phyloP scores from a whole-genome alignment of 1,140 invertebrate genomes.

The Tetranychus cinnabarinus region DNA sequence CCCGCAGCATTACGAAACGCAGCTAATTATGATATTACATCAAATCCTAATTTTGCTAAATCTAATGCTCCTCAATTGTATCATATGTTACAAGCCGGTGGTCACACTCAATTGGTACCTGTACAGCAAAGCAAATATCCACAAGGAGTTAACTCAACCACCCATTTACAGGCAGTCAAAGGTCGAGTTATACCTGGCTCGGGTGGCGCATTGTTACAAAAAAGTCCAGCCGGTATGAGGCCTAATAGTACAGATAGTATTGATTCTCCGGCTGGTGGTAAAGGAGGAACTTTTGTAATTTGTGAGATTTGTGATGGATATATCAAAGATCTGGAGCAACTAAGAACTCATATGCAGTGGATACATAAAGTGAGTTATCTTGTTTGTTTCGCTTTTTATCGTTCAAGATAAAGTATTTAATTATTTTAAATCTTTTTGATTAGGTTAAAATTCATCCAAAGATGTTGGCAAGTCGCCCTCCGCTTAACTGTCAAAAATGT shows the following conservation, averaged over 20 bases:
- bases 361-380: slow-evolving; percentile 42
- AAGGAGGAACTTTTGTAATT: slow-evolving; percentile 40
- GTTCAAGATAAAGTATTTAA: not conserved
- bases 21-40: not conserved
- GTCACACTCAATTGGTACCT: slow-evolving; percentile 1
- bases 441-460: slow-evolving; percentile 75
- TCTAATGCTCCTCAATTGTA: slow-evolving; percentile 4
- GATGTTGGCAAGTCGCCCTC: slow-evolving; percentile 80
- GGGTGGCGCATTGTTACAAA: not conserved
- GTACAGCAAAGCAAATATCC: not conserved
- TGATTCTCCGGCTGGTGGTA: not conserved
- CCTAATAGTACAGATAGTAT: not conserved
- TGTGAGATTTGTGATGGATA: slow-evolving; percentile 88
- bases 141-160: not conserved
- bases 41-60: not conserved
- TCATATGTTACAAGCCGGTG: slow-evolving; percentile 6
- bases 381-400: not conserved
- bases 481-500: slow-evolving; percentile 84
- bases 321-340: slow-evolving; percentile 74
- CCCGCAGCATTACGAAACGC: not conserved
- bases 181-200: not conserved
- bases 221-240: not conserved
- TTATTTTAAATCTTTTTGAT: not conserved
- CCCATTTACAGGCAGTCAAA: not conserved
- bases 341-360: slow-evolving; percentile 84